Conservation (phyloP, 2,888 invertebrate species). For the Scaptomyza reducta region DNA sequence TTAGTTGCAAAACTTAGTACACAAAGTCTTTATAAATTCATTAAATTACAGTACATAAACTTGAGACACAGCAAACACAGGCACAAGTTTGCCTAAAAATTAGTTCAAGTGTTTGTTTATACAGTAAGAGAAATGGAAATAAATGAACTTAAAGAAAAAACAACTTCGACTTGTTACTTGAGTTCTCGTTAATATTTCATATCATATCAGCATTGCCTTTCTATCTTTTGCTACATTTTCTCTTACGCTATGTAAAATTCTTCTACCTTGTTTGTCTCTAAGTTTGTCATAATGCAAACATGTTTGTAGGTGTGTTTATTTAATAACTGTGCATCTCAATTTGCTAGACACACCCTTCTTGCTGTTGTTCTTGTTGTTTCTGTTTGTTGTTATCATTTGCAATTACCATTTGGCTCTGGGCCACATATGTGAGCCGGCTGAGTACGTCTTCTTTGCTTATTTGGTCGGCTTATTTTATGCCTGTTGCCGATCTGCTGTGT, state of each 20-base stretch:
- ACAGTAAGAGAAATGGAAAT: conserved; percentile 12
- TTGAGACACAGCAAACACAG: background rate
- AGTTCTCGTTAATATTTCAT: too few relatives aligned
- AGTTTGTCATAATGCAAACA: background rate
- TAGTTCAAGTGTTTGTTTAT: background rate
- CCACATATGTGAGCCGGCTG: conserved; percentile 22
- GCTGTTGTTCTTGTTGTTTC: conserved; percentile 15
- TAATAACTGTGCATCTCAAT: conserved; percentile 59
- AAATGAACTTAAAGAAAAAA: too few relatives aligned
- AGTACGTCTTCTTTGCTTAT: conserved; percentile 1
- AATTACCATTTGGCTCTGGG: conserved; percentile 57
- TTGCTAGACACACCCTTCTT: conserved; percentile 28
- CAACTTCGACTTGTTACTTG: too few relatives aligned
- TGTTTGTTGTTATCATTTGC: conserved; percentile 40
- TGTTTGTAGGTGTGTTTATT: conserved; percentile 29
- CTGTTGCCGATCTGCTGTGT: conserved; percentile 39
- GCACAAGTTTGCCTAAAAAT: background rate
- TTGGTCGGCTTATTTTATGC: conserved; percentile 14
- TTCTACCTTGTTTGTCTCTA: background rate
- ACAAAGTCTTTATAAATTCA: conserved; percentile 25
- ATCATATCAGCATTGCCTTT: too few relatives aligned
- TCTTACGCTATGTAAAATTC: background rate
- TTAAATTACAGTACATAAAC: conserved; percentile 14
- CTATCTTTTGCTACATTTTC: background rate
- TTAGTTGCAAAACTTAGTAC: conserved; percentile 22